phyloP scores from a whole-genome alignment of 1,140 invertebrate species.

The Cherax destructor region DNA sequence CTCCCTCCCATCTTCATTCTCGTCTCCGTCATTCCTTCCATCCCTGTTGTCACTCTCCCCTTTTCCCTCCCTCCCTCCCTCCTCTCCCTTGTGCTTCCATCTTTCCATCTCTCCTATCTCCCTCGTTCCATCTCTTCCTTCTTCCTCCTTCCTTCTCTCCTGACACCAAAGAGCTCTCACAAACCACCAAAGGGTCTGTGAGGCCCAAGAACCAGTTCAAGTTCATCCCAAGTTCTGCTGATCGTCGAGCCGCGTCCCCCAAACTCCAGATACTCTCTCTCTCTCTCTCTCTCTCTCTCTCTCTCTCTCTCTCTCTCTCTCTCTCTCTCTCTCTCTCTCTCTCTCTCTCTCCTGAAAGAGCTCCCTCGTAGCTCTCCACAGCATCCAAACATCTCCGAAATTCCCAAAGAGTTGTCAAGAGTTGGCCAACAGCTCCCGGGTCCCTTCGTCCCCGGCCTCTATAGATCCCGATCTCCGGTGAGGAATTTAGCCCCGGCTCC shows the following conservation, averaged over 20 bases:
- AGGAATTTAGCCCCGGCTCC: constrained; percentile 10
- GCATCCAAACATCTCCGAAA: neutral
- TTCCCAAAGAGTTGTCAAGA: neutral
- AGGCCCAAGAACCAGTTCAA: neutral
- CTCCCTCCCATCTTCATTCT: neutral
- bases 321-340: too few relatives aligned
- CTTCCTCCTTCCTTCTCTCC: too few relatives aligned
- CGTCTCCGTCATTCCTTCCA: neutral
- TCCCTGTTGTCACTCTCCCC: neutral
- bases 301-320: too few relatives aligned
- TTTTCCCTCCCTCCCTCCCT: neutral
- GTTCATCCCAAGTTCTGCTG: neutral
- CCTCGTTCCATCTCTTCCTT: too few relatives aligned
- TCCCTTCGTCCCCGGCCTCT: neutral
- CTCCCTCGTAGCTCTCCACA: neutral
- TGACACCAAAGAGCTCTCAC: too few relatives aligned
- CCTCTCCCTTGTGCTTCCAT: neutral
- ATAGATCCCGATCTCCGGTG: constrained; percentile 2
- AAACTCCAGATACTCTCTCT: neutral
- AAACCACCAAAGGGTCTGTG: too few relatives aligned
- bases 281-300: too few relatives aligned
- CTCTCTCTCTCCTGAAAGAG: neutral
- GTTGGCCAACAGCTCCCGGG: neutral
- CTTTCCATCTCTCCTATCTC: neutral
- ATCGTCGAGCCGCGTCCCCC: neutral